Evolutionary conservation across 2,888 invertebrate species (phyloP), one percentile per base, ranked within the genome.

Genomic region (Pandemis heparana): DNA sequence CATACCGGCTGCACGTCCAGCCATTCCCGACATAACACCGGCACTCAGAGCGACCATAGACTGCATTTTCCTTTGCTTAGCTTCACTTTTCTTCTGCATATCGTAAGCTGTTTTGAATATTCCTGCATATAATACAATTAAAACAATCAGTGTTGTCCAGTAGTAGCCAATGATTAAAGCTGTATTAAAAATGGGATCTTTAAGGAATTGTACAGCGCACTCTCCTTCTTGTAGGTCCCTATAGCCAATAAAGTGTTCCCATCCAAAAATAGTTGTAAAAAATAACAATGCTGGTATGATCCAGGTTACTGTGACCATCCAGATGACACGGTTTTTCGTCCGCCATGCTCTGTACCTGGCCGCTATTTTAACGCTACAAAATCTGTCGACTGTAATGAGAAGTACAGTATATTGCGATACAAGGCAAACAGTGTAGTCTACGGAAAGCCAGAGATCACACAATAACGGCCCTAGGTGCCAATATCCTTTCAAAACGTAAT

Each of bases 321-420:
- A 97, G 76, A 99, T 96, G 14, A 99, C 99, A 81, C 98, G 96
- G 77, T 97, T 97, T 85, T 99, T 98, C 5, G 99, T 99, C 70
- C 99, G 95, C 99, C 99, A 99, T 82, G 98, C 97, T 77, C 99
- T 96, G 87, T 99, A 99, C 82, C 97, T 97, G 14, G 99, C 99
- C 5, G 99, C 99, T 80, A 99, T 99, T 95, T 99, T 99, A 7
- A 99, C 99, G 43, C 99, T 99, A 91, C 99, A 99, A 91, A 98
- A 99, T 80, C 99, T 96, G 92, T 99, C 99, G 77, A 99, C 98
- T 43, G 99, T 99, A 85, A 99, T 99, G 77, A 99, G 96, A 73
- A 99, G 96, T 16, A 99, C 99, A 0, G 99, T 99, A 91, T 99
- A 99, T 90, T 99, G 99, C 9, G 99, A 99, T 41, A 99, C 99